Evolutionary conservation across 2,113 vertebrate species (phyloP), one percentile per base, ranked within the genome.

Genomic region (Tympanuchus pallidicinctus): DNA sequence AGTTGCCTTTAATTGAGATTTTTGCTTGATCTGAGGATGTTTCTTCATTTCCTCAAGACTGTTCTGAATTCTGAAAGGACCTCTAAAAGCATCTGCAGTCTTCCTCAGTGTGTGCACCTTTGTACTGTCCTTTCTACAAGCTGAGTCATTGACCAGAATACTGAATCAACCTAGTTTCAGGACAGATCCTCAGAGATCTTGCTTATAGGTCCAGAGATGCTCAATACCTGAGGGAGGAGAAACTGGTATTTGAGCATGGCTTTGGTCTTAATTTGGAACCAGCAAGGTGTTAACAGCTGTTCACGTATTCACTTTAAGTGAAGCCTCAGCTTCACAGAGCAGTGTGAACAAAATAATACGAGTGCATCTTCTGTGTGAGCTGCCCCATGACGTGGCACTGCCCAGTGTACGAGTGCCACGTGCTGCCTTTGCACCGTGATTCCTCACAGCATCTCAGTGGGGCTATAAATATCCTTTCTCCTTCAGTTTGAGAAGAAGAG

Each of bases 391-490:
- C 60, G 64, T 25, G 0, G 8, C 13, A 36, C 69, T 81, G 75
- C 76, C 65, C 72, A 10, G 64, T n/a, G 5, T 9, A 7, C 34
- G 6, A 43, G 21, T 3, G 0, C 56, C 65, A 27, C 0, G 1
- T 14, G 0, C 54, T 28, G 65, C 78, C 78, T 80, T 45, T 13
- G 15, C n/a, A 2, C 81, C 4, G 3, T 22, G 82, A 9, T 65
- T 80, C 85, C 10, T 1, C 85, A 9, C 69, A 1, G 60, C 16
- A 36, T 56, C 88, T 92, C 7, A 13, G 64, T 47, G 40, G 64
- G 83, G 76, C 56, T 95, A 95, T 95, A 95, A 95, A 96, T 95
- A 94, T 3, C 60, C 88, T 61, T 84, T 70, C 80, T 96, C 73
- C 95, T 93, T 64, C 93, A 27, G 70, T 20, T 69, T 19, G 85